Conservation (phyloP, 2,797 vertebrate genomes). For the Diplodus sargus region DNA sequence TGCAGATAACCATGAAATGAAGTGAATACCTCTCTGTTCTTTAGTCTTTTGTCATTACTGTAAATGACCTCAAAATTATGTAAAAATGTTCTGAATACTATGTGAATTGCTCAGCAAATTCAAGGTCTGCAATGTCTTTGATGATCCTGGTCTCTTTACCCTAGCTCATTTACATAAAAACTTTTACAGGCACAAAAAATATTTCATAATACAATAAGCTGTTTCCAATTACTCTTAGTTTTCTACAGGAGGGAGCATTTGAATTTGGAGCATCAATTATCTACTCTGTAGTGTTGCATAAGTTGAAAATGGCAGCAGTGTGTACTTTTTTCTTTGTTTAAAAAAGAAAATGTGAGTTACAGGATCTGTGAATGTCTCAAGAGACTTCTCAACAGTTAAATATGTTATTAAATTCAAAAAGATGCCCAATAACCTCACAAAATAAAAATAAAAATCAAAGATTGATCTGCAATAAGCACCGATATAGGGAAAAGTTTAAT, state of each 20-base stretch:
- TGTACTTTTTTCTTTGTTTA: no score
- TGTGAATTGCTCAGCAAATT: background rate
- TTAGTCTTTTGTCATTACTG: background rate
- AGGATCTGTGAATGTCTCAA: background rate
- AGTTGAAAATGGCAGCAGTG: background rate
- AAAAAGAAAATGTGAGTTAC: background rate
- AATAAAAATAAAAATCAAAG: no score
- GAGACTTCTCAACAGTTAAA: background rate
- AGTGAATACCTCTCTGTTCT: background rate
- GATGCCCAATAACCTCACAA: background rate
- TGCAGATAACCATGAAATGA: background rate
- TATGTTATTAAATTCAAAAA: background rate
- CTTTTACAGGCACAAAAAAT: no score
- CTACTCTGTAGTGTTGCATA: background rate
- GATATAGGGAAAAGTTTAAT: no score
- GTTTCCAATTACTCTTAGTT: background rate
- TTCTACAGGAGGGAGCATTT: background rate
- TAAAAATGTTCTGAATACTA: background rate
- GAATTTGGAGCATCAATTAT: background rate
- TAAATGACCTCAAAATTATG: background rate
- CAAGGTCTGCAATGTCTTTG: background rate
- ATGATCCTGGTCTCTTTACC: background rate
- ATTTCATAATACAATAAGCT: background rate
- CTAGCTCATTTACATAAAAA: conserved; percentile 9
- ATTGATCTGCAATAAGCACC: no score